Base-by-base conservation (phyloP, 2,797 vertebrate genomes). In the Mormyrus proboscirostris region DNA sequence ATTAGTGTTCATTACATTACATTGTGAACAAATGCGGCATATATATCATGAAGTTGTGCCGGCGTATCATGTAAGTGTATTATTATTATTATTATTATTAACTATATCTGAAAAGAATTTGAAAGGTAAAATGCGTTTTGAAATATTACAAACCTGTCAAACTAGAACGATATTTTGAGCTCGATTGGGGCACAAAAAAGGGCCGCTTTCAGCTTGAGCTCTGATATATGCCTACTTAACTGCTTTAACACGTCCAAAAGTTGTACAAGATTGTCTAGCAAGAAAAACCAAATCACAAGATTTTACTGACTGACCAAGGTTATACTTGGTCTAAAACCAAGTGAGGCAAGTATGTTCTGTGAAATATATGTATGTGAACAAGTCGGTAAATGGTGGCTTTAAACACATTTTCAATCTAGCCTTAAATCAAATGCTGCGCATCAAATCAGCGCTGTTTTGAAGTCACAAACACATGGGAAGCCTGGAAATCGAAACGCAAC, bases 391-490 rank as follows among this genome's bases (percentile, higher is more conserved):
- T 50, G 69, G 82, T 59, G 38, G 29, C 69, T 79, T 29, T 76
- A 19, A 53, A 86, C 76, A 57, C 50, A 82, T 79, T 83, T 57
- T 22, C 50, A 22, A 59, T 73, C 88, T 88, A 47, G 55, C 65
- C 73, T 84, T 59, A 86, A 90, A 93, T 92, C 86, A 90, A 92
- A 93, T 51, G 44, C 50, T 88, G 10, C 19, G 88, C 33, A 90
- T 92, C 89, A 92, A 91, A 91, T 91, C 90, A 88, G 88, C 90
- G 89, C 76, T 51, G 47, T 91, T 92, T 93, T 92, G 86, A 92
- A 85, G 90, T 91, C 57, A 90, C 73, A 89, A 90, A 92, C 89
- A 76, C 44, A 14, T n/a, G 87, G 55, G 89, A 47, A 76, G 44
- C 14, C 90, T 76, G 50, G 82, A 91, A 88, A 65, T 22, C 55